Percentiles rank a stretch among this genome's conserved stretches.
phyloP scores from a whole-genome alignment of 1,140 invertebrate genomes.

The Ephestia elutella region DNA sequence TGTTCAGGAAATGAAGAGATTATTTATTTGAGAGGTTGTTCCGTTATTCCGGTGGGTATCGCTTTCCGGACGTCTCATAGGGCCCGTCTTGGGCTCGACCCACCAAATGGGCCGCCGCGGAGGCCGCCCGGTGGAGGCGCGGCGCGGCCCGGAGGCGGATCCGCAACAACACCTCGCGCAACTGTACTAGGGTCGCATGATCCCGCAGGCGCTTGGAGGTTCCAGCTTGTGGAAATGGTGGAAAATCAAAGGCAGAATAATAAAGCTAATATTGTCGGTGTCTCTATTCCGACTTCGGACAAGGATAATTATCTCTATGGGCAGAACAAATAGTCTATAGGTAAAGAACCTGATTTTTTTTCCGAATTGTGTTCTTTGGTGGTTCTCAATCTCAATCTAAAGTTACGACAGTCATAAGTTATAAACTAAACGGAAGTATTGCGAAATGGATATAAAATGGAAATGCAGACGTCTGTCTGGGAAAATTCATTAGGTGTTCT shows the following conservation, averaged over 20 bases:
- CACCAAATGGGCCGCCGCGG: not conserved
- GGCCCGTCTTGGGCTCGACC: not conserved
- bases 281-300: too few relatives aligned
- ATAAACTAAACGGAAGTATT: too few relatives aligned
- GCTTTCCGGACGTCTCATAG: not conserved
- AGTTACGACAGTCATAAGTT: too few relatives aligned
- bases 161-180: slow-evolving; percentile 24
- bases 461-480: too few relatives aligned
- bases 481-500: too few relatives aligned
- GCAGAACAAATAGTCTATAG: too few relatives aligned
- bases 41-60: not conserved
- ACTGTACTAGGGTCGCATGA: slow-evolving; percentile 28
- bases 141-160: slow-evolving; percentile 23
- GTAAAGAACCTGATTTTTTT: too few relatives aligned
- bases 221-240: not conserved
- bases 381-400: too few relatives aligned
- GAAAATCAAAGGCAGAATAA: not conserved
- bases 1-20: not conserved
- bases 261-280: too few relatives aligned
- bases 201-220: slow-evolving; percentile 9
- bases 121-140: not conserved
- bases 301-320: too few relatives aligned
- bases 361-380: too few relatives aligned
- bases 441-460: too few relatives aligned
- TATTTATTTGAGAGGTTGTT: not conserved